A percentile compares a stretch with the other conserved stretches of the same genome.
Evolutionary conservation across 2,888 invertebrate genomes (phyloP).

Genomic region (Apodemia zela): DNA sequence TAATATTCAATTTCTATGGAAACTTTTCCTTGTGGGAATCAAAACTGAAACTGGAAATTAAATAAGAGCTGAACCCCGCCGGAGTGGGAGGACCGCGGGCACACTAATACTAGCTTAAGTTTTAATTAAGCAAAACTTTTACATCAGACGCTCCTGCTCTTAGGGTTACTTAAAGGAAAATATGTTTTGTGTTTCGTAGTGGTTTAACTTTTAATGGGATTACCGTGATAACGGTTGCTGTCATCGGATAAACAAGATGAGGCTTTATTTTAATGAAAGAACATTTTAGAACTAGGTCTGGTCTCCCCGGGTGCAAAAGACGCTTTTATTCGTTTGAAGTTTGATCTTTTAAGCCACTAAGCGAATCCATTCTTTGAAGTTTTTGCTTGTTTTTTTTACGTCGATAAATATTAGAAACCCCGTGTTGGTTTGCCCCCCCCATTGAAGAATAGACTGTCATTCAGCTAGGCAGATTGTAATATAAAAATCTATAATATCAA

Average conservation of each 20-base stretch:
- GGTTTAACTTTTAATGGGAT: background rate
- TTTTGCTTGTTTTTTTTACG: no score
- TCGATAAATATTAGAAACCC: no score
- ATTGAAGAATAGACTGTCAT: no score
- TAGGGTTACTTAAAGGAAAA: conserved; percentile 2
- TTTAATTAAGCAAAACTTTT: conserved; percentile 18
- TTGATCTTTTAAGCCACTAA: no score
- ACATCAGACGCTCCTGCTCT: conserved; percentile 9
- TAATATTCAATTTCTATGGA: background rate
- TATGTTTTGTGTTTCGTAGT: background rate
- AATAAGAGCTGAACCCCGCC: background rate
- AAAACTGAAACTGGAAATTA: conserved; percentile 3
- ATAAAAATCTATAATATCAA: no score
- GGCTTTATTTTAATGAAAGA: no score
- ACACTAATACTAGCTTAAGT: conserved; percentile 9
- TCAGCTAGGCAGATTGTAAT: no score
- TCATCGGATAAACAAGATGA: background rate
- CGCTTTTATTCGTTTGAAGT: no score
- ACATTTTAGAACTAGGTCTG: no score
- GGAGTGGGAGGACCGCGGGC: background rate
- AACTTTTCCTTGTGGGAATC: background rate
- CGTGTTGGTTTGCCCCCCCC: no score
- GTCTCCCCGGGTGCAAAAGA: no score
- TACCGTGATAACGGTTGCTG: background rate
- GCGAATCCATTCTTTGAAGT: no score